A percentile compares a stretch with the other conserved stretches of the same genome.
Conservation (phyloP, 2,113 vertebrate genomes). For the Sinocyclocheilus anophthalmus region DNA sequence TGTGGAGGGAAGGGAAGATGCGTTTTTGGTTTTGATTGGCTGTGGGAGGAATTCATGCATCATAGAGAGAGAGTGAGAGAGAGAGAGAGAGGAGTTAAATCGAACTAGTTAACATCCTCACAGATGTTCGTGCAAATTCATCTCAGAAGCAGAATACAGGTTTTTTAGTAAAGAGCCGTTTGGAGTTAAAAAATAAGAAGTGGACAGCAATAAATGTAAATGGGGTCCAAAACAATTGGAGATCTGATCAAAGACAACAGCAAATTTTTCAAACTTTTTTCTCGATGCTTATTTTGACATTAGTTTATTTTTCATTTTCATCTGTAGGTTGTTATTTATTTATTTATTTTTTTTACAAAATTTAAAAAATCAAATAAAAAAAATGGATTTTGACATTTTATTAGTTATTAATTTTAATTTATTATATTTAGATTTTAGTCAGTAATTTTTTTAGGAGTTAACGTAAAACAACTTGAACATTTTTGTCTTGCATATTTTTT, state of each 20-base stretch:
- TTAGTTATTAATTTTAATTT: too few relatives aligned
- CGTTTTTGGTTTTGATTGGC: conserved; percentile 24
- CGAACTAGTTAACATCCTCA: background rate
- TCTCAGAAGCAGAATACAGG: background rate
- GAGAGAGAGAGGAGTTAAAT: background rate
- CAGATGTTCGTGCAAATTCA: background rate
- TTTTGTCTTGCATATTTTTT: too few relatives aligned
- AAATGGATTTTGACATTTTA: too few relatives aligned
- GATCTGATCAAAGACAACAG: background rate
- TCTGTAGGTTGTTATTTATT: too few relatives aligned
- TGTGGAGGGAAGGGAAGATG: conserved; percentile 33
- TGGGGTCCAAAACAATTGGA: background rate
- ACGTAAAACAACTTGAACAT: too few relatives aligned
- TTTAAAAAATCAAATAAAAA: too few relatives aligned
- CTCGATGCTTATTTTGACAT: too few relatives aligned
- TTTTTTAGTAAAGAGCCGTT: background rate
- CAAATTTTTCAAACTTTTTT: too few relatives aligned
- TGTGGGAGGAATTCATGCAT: background rate
- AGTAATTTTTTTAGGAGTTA: too few relatives aligned
- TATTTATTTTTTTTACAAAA: too few relatives aligned
- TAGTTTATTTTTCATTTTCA: too few relatives aligned
- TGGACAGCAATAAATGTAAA: conserved; percentile 1
- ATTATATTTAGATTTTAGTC: too few relatives aligned
- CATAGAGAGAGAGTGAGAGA: background rate
- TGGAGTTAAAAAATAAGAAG: background rate